These are phyloP conservation scores for Synanthedon myopaeformis DNA, from an alignment of 2,888 invertebrate species.

Conservation along the genomic window DNA sequence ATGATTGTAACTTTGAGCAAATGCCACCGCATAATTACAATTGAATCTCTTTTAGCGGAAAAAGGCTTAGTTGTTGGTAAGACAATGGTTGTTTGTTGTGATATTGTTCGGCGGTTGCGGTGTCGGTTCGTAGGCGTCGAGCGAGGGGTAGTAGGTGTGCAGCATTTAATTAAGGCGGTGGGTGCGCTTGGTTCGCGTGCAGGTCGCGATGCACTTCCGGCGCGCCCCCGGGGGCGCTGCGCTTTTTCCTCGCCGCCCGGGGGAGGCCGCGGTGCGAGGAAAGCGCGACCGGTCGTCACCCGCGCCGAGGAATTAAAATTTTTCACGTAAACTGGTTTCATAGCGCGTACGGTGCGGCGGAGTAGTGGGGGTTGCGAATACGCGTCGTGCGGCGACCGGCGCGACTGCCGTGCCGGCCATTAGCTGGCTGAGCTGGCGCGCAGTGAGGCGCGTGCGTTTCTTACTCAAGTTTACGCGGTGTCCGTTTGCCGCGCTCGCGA, in stretches of 20 bases:
- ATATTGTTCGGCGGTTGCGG: conserved; percentile 15
- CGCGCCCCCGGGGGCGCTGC: conserved; percentile 54
- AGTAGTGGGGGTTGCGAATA: conserved; percentile 66
- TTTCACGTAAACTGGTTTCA: conserved; percentile 70
- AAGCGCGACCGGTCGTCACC: conserved; percentile 65
- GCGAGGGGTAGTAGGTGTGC: conserved; percentile 42
- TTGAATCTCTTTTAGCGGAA: background rate
- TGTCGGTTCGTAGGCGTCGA: conserved; percentile 9
- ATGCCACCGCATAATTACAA: conserved; percentile 1
- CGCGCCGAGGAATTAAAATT: conserved; percentile 60
- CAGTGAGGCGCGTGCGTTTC: conserved; percentile 53
- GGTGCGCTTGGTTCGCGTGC: conserved; percentile 64
- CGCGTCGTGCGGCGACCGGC: conserved; percentile 27
- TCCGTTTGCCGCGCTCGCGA: conserved; percentile 11
- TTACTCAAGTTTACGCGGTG: conserved; percentile 30
- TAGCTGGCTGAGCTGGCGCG: conserved; percentile 38
- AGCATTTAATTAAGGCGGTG: conserved; percentile 64
- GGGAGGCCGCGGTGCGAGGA: conserved; percentile 45
- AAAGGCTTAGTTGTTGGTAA: conserved; percentile 2
- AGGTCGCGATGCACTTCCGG: conserved; percentile 62
- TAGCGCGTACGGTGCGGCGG: conserved; percentile 47
- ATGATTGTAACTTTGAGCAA: too few relatives aligned
- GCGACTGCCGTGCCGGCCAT: conserved; percentile 50
- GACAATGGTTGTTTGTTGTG: conserved; percentile 16
- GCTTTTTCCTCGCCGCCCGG: conserved; percentile 48